Evolutionary conservation across 2,113 vertebrate genomes (phyloP).

Genomic region (Nematolebias whitei): DNA sequence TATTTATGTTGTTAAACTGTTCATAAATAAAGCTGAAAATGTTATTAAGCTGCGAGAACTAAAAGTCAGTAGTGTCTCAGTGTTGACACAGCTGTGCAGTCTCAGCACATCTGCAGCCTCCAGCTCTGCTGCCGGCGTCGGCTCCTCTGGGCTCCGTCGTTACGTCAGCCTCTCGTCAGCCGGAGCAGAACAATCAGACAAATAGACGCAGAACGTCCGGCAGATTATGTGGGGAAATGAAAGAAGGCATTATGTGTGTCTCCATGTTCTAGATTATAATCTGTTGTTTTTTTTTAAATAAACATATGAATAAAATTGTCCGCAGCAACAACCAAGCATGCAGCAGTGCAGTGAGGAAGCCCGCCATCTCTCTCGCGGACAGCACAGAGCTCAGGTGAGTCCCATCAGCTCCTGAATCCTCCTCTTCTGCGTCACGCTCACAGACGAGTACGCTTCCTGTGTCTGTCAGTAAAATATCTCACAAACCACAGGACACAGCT

Average conservation of each 20-base stretch:
- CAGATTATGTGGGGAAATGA: not conserved
- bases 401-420: not conserved
- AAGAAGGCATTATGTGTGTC: not conserved
- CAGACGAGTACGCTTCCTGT: not conserved
- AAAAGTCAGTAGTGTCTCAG: no score
- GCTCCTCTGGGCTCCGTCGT: constrained; percentile 39
- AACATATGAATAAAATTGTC: not conserved
- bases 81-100: no score
- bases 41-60: no score
- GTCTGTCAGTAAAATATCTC: no score
- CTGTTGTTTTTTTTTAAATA: not conserved
- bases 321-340: constrained; percentile 94
- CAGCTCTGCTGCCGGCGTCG: constrained; percentile 26
- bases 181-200: constrained; percentile 4
- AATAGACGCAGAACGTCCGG: constrained; percentile 1
- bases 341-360: constrained; percentile 91
- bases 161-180: constrained; percentile 28
- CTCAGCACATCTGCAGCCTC: constrained; percentile 7
- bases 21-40: no score
- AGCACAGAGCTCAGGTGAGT: constrained; percentile 96
- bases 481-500: no score
- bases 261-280: not conserved
- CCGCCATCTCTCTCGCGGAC: constrained; percentile 94
- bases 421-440: no score
- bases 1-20: no score